A percentile compares a stretch with the other conserved stretches of the same genome.
These are phyloP conservation scores for Urocitellus parryii DNA, from an alignment of 2,113 vertebrate genomes.

Conservation along the genomic window DNA sequence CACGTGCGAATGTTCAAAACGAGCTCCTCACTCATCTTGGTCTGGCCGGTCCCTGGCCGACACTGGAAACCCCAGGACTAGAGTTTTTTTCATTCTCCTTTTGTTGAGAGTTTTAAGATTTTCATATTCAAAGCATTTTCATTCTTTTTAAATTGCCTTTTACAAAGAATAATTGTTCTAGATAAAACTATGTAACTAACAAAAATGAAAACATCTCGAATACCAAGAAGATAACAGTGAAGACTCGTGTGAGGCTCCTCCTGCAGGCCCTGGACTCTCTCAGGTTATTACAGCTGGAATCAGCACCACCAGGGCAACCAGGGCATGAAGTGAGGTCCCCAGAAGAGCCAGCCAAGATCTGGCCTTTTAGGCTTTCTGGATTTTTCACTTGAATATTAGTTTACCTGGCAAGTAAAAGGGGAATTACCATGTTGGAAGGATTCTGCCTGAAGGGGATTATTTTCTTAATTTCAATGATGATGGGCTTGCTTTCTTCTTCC, in stretches of 20 bases:
- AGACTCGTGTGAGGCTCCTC: not conserved
- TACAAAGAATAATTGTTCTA: not conserved
- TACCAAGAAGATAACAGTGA: not conserved
- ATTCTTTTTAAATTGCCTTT: not conserved
- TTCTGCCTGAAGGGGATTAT: too few relatives aligned
- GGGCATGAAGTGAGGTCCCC: constrained; percentile 42
- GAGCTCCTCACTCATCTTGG: not conserved
- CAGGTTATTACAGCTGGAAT: constrained; percentile 57
- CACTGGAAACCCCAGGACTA: not conserved
- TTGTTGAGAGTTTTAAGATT: not conserved
- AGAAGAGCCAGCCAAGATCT: not conserved
- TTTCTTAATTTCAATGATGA: too few relatives aligned
- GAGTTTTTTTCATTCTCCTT: not conserved
- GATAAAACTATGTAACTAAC: not conserved
- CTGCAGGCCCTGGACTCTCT: not conserved
- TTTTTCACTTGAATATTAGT: not conserved
- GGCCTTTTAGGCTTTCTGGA: not conserved
- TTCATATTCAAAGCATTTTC: not conserved
- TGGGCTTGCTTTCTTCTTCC: too few relatives aligned
- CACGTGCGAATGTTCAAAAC: too few relatives aligned
- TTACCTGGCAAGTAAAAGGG: not conserved
- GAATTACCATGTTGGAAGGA: too few relatives aligned
- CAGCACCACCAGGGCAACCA: constrained; percentile 51
- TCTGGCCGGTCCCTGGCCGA: not conserved
- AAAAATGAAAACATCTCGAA: not conserved